Evolutionary conservation across 92 coral and sea anemone genomes (phyloP).

Genomic region (Zoanthus sansibaricus): DNA sequence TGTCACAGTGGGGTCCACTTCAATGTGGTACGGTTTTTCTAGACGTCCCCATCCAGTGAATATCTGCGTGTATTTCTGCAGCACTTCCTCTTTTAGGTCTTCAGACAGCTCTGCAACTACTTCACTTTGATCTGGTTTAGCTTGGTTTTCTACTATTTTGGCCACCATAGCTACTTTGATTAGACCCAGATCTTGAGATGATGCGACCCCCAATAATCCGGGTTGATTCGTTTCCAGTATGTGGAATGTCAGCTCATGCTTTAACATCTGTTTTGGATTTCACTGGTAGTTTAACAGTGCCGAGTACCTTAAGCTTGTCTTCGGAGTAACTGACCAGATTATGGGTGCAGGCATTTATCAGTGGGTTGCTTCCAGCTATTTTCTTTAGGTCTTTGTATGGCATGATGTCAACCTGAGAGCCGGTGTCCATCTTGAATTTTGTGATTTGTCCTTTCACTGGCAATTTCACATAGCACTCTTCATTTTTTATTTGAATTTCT

Average conservation of each 20-base stretch:
- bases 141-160: slow-evolving; percentile 34
- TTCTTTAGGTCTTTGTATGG: slow-evolving; percentile 19
- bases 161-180: too few species aligned
- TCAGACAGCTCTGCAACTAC: not conserved
- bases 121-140: slow-evolving; percentile 35
- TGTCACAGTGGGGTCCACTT: slow-evolving; percentile 41
- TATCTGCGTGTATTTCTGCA: slow-evolving; percentile 49
- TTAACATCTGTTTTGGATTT: not conserved
- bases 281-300: too few species aligned
- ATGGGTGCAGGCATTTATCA: too few species aligned
- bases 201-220: slow-evolving; percentile 22
- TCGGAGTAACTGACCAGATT: too few species aligned
- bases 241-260: slow-evolving; percentile 40
- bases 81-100: slow-evolving; percentile 23
- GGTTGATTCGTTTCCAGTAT: slow-evolving; percentile 50
- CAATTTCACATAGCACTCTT: too few species aligned
- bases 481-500: too few species aligned
- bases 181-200: too few species aligned
- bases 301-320: too few species aligned
- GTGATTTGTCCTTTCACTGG: too few species aligned
- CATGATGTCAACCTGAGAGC: too few species aligned
- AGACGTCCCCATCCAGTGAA: slow-evolving; percentile 63
- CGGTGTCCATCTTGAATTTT: too few species aligned
- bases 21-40: slow-evolving; percentile 64
- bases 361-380: not conserved